Conservation (phyloP, 2,797 vertebrate species). For the Sciurus vulgaris region DNA sequence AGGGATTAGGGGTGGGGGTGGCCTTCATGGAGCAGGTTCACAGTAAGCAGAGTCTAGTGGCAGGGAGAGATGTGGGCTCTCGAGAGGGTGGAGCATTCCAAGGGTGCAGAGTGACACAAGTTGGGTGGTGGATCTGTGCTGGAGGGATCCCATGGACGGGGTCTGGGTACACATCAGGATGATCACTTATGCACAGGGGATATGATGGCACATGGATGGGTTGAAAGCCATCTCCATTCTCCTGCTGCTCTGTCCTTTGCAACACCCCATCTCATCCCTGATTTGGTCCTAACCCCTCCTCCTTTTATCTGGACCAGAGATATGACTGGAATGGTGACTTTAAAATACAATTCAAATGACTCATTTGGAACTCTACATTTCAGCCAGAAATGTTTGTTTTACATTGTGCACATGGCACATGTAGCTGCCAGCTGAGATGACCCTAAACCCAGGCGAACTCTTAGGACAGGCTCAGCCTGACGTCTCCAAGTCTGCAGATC, state of each 20-base stretch:
- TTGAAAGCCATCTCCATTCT: not conserved
- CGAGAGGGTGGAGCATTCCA: slow-evolving; percentile 44
- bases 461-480: not conserved
- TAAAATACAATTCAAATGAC: slow-evolving; percentile 75
- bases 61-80: slow-evolving; percentile 34
- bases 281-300: slow-evolving; percentile 17
- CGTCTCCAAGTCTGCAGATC: slow-evolving; percentile 55
- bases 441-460: not conserved
- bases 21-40: not conserved
- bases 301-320: slow-evolving; percentile 55
- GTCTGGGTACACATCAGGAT: not conserved
- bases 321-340: slow-evolving; percentile 41
- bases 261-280: not conserved
- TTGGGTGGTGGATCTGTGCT: not conserved
- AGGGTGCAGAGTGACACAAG: slow-evolving; percentile 38
- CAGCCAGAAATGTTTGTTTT: slow-evolving; percentile 54
- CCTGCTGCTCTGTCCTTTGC: not conserved
- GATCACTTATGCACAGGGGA: not conserved
- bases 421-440: slow-evolving; percentile 43
- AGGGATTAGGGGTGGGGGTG: slow-evolving; percentile 1
- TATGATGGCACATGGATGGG: not conserved
- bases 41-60: not conserved
- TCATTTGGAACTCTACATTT: slow-evolving; percentile 39
- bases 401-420: not conserved
- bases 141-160: not conserved